Evolutionary conservation across 2,888 invertebrate genomes (phyloP), one percentile per base, ranked within the genome.

Genomic region (Chelonus formosanus): DNA sequence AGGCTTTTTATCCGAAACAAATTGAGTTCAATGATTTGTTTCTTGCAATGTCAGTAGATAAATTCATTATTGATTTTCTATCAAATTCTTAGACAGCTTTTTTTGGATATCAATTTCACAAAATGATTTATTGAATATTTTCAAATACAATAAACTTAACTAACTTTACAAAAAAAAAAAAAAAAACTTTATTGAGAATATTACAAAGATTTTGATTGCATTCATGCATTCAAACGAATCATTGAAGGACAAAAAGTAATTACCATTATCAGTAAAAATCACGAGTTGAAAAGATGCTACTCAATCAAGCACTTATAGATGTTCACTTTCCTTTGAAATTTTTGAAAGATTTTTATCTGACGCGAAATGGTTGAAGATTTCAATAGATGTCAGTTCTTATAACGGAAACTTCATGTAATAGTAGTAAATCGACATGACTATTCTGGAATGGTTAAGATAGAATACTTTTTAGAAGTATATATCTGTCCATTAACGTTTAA

Each of bases 181-280:
- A 40, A 5, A 40, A 5, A 40, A 40, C 1, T 6, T 6, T 6
- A 40, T 40, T 20, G 20, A 20, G 40, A 40, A 40, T 40, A 40
- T 40, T 40, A 40, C 6, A 3, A 40, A 40, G 8, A 32, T n/a
- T 48, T 4, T 44, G 44, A 7, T 3, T 7, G 44, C 44, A 44
- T 8, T 3, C 5, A 8, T 7, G 44, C n/a, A n/a, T n/a, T n/a
- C n/a, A 44, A 44, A 3, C n/a, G 7, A 0, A n/a, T 44, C 3
- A 5, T n/a, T 44, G 48, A 34, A 4, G 32, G 8, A 7, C 4
- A 10, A 61, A 8, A 43, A 7, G 20, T 50, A 52, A 60, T 69
- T 65, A 63, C 57, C 67, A 35, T 67, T 59, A 69, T 70, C 70
- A 70, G 60, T 59, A 34, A 35, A 65, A 65, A 54, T 44, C 44